A percentile compares a stretch with the other conserved stretches of the same genome.
phyloP scores from a whole-genome alignment of 2,888 invertebrate genomes.

The Crocallis elinguaria region DNA sequence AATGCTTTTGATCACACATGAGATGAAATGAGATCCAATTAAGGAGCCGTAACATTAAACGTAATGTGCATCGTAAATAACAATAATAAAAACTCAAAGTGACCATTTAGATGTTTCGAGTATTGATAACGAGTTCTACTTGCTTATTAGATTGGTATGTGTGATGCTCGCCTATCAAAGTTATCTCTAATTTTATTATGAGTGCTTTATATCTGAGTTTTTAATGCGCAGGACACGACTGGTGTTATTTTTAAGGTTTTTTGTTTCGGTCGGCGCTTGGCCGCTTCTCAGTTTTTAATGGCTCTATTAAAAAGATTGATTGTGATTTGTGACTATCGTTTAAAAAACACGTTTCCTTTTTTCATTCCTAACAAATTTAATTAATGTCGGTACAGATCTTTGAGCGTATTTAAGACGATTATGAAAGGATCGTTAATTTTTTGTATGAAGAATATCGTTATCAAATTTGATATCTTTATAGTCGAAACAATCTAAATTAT shows the following conservation, averaged over 20 bases:
- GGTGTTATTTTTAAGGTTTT: slow-evolving; percentile 4
- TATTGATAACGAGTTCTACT: slow-evolving; percentile 53
- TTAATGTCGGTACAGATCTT: slow-evolving; percentile 74
- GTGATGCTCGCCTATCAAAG: slow-evolving; percentile 45
- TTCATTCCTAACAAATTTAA: slow-evolving; percentile 79
- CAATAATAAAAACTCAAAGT: slow-evolving; percentile 57
- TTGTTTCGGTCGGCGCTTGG: slow-evolving; percentile 62
- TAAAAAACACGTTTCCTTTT: slow-evolving; percentile 65
- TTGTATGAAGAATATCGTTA: slow-evolving; percentile 27
- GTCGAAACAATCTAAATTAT: slow-evolving; percentile 20
- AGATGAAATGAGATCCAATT: slow-evolving; percentile 54
- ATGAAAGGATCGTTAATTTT: slow-evolving; percentile 28
- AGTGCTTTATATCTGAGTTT: slow-evolving; percentile 58
- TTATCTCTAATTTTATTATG: slow-evolving; percentile 63
- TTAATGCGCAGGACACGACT: slow-evolving; percentile 33
- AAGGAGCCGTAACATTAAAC: slow-evolving; percentile 54
- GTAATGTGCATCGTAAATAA: slow-evolving; percentile 57
- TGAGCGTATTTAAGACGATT: slow-evolving; percentile 39
- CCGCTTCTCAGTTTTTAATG: slow-evolving; percentile 75
- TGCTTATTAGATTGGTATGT: slow-evolving; percentile 53
- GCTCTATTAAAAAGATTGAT: slow-evolving; percentile 84
- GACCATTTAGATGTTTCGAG: slow-evolving; percentile 62
- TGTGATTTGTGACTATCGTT: slow-evolving; percentile 69
- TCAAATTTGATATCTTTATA: slow-evolving; percentile 27
- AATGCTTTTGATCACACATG: slow-evolving; percentile 37